These are phyloP conservation scores for Oreochromis grahami DNA, from an alignment of 2,797 vertebrate genomes.

Conservation along the genomic window DNA sequence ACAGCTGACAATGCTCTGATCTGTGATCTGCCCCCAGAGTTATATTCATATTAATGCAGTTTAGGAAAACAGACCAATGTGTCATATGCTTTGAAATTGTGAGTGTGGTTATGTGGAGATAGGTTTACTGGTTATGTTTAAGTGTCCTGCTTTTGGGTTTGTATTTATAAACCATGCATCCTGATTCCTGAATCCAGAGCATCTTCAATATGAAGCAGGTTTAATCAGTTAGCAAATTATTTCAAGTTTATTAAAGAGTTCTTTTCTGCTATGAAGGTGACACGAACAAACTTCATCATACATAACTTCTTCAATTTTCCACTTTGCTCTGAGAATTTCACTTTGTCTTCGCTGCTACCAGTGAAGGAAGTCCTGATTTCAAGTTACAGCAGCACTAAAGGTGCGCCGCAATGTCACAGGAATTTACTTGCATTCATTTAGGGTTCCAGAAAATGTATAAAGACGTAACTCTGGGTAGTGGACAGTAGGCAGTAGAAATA, in stretches of 20 bases:
- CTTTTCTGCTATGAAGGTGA: neutral
- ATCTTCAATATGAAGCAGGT: neutral
- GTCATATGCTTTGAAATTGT: neutral
- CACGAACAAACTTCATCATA: neutral
- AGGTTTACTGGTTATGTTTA: neutral
- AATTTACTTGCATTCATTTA: neutral
- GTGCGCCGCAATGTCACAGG: neutral
- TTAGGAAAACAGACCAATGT: neutral
- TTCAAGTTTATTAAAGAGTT: neutral
- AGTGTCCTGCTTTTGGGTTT: neutral
- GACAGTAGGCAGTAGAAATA: neutral
- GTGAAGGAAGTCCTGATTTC: neutral
- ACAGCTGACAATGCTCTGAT: neutral
- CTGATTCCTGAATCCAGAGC: neutral
- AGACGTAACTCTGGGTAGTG: neutral
- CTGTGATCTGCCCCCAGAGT: neutral
- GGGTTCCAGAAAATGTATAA: neutral
- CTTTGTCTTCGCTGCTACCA: neutral
- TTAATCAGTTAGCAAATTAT: neutral
- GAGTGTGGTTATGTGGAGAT: neutral
- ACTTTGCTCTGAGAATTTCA: neutral
- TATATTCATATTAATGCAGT: neutral
- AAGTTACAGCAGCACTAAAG: neutral
- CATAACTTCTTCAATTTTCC: neutral
- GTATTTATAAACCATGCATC: neutral